Evolutionary conservation across 53 echinoderm and acorn worm genomes (phyloP).

Genomic region (Crossaster papposus): DNA sequence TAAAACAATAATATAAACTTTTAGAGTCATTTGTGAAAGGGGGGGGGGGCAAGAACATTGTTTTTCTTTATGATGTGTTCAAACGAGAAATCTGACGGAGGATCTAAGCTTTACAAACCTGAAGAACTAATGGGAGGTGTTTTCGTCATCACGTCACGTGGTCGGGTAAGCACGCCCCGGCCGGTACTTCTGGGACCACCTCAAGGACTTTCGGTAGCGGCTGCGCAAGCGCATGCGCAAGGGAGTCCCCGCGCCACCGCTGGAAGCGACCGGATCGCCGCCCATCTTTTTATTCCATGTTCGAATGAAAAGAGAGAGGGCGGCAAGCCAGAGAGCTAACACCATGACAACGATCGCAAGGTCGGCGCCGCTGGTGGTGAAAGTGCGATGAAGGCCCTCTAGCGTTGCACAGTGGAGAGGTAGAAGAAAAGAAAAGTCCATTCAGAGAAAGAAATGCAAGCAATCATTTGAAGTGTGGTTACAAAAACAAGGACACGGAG

Average conservation of each 20-base stretch:
- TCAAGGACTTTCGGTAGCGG: constrained; percentile 54
- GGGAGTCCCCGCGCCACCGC: background rate
- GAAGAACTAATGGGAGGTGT: constrained; percentile 8
- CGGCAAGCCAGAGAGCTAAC: constrained; percentile 81
- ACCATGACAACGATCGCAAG: constrained; percentile 72
- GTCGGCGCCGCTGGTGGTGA: constrained; percentile 59
- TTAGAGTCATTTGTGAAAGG: too few relatives aligned
- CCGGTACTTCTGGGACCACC: constrained; percentile 59
- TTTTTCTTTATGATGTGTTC: background rate
- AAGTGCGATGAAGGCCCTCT: constrained; percentile 50
- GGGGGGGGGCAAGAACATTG: background rate
- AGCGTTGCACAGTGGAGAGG: constrained; percentile 5
- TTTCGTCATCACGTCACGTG: constrained; percentile 24
- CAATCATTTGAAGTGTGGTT: background rate
- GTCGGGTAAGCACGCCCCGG: constrained; percentile 31
- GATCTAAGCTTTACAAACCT: background rate
- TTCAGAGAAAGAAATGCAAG: background rate
- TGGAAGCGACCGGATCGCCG: constrained; percentile 3
- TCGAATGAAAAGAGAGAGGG: constrained; percentile 78
- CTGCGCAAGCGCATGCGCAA: constrained; percentile 46
- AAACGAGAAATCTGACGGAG: too few relatives aligned
- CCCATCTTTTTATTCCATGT: constrained; percentile 97
- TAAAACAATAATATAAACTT: background rate
- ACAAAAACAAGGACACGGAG: background rate
- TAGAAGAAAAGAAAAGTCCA: background rate